Base-by-base conservation (phyloP, 2,888 invertebrate genomes). In the Autographa gamma region DNA sequence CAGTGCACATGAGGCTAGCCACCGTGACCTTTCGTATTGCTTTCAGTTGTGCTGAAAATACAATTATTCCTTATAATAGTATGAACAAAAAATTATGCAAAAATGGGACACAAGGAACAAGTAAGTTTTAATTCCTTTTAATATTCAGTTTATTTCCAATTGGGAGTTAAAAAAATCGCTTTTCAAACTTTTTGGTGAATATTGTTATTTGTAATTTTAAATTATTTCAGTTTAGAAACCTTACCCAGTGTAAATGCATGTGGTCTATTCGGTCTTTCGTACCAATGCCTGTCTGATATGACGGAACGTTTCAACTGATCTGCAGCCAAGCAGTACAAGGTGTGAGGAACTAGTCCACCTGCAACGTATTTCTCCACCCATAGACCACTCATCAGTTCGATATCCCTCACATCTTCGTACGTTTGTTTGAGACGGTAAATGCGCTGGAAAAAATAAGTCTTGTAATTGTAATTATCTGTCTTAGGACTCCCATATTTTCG, bases 361-460 rank as follows among this genome's bases (percentile, higher is more conserved):
- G 97, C 97, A 64, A 98, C 93, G 0, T 97, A 97, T 69, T 96
- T 96, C 89, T 98, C 98, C 0, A 97, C 97, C 66, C 98, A 98
- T 58, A 98, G 97, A 31, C 98, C 98, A 54, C 97, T 97, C 97
- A 98, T 97, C 43, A 98, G 93, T 92, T 98, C 98, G 65, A 98
- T 97, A 90, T 98, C 98, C 71, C 96, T 96, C 6, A 98, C 97
- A 90, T 97, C 96, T 0, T 80, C 68, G 69, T 90, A 87, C 0
- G 73, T 13, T 3, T 77, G 68, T 61, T 81, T 83, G 5, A 90
- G 73, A 31, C 19, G 88, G 13, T 43, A 85, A 80, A 18, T 6
- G 74, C 74, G 66, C 85, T 86, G 5, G 5, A 5, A 71, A 8
- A 48, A 48, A 62, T 16, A 41, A 18, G 18, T n/a, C n/a, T n/a